Conservation (phyloP, 2,888 invertebrate genomes). For the Lasioglossum pauxillum region DNA sequence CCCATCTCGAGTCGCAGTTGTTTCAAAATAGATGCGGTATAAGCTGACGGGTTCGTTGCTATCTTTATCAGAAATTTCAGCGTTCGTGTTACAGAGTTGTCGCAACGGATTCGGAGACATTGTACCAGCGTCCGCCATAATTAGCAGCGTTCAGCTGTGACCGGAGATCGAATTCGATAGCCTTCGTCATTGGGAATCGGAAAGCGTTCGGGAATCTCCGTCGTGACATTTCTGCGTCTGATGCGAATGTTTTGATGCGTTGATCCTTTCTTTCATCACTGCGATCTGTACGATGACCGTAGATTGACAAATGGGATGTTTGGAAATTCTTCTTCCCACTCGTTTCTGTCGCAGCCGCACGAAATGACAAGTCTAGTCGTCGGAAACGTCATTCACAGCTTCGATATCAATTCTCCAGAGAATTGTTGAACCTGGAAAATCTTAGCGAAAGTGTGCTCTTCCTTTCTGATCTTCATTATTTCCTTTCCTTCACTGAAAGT, state of each 20-base stretch:
- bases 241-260: background rate
- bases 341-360: too few species aligned
- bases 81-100: background rate
- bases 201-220: background rate
- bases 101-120: background rate
- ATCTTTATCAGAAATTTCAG: background rate
- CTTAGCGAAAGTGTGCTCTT: background rate
- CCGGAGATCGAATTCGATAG: slow-evolving; percentile 26
- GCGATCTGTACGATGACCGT: background rate
- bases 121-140: slow-evolving; percentile 4
- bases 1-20: background rate
- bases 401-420: background rate
- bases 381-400: background rate
- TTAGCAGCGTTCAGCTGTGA: slow-evolving; percentile 19
- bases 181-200: slow-evolving; percentile 12
- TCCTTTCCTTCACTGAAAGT: too few species aligned
- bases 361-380: too few species aligned
- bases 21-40: background rate
- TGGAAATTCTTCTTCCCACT: too few species aligned
- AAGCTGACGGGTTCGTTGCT: background rate
- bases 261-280: background rate
- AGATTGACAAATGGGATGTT: too few species aligned
- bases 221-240: background rate
- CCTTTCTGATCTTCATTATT: background rate
- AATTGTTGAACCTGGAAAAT: background rate